Conservation (phyloP, 2,888 invertebrate genomes). For the Apodemia duryi region DNA sequence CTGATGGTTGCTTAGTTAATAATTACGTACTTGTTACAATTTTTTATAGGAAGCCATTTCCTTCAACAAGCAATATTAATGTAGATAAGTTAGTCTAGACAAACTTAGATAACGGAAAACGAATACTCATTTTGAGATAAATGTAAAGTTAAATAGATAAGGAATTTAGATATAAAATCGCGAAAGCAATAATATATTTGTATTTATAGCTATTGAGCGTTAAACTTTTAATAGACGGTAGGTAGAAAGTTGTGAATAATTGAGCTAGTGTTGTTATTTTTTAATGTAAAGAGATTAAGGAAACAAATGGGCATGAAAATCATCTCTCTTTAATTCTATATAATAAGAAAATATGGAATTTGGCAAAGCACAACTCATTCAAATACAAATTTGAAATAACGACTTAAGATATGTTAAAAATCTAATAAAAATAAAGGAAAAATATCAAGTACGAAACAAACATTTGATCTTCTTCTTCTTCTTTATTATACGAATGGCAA, state of each 20-base stretch:
- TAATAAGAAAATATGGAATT: no score
- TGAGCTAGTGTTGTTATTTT: constrained; percentile 72
- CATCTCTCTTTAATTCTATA: constrained; percentile 27
- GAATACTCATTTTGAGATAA: constrained; percentile 75
- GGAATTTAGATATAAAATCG: constrained; percentile 57
- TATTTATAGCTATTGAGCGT: constrained; percentile 78
- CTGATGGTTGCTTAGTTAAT: constrained; percentile 60
- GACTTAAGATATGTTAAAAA: no score
- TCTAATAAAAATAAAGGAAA: no score
- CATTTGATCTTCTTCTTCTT: no score
- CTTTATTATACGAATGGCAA: no score
- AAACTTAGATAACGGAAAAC: constrained; percentile 63
- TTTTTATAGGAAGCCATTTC: constrained; percentile 62
- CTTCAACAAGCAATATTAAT: constrained; percentile 77
- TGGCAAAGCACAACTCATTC: no score
- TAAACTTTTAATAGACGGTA: constrained; percentile 75
- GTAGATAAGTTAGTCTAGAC: constrained; percentile 55
- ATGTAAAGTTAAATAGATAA: constrained; percentile 62
- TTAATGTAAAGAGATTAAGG: constrained; percentile 54
- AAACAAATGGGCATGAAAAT: constrained; percentile 27
- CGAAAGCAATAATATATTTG: constrained; percentile 79
- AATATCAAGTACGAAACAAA: no score
- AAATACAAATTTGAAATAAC: no score
- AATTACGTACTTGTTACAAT: constrained; percentile 60
- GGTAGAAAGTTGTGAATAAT: constrained; percentile 72